Conservation (phyloP, 2,888 invertebrate genomes). For the Cosmorhoe ocellata region DNA sequence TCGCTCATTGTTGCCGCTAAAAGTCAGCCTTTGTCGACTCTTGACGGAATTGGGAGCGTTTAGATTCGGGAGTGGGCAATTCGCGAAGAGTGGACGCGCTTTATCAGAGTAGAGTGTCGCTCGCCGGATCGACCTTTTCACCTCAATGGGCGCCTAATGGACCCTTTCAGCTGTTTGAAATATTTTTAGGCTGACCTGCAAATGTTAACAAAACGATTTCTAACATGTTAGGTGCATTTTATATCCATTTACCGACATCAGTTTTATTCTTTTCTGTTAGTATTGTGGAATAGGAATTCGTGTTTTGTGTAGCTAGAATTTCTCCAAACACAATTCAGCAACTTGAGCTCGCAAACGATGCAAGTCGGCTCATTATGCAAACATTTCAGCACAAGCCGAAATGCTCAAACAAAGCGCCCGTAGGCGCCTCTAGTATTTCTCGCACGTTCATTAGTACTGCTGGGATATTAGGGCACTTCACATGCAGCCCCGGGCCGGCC, state of each 20-base stretch:
- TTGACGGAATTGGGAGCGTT: constrained; percentile 79
- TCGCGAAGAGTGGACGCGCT: constrained; percentile 70
- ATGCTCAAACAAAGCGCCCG: constrained; percentile 17
- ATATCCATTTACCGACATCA: too few species aligned
- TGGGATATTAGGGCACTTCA: constrained; percentile 54
- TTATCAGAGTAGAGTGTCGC: constrained; percentile 37
- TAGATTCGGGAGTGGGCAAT: constrained; percentile 77
- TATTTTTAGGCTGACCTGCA: constrained; percentile 29
- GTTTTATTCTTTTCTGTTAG: too few species aligned
- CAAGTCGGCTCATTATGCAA: constrained; percentile 21
- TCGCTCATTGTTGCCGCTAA: constrained; percentile 77
- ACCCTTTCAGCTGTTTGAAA: constrained; percentile 36
- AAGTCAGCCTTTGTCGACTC: constrained; percentile 79
- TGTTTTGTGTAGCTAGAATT: neutral
- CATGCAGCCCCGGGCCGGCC: constrained; percentile 44
- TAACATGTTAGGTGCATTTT: neutral
- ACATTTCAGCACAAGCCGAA: constrained; percentile 13
- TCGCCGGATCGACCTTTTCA: constrained; percentile 34
- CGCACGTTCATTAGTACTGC: constrained; percentile 62
- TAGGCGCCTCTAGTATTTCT: constrained; percentile 30
- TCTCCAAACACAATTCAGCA: constrained; percentile 7
- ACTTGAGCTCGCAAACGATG: constrained; percentile 2
- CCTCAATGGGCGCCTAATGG: constrained; percentile 41
- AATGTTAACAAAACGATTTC: constrained; percentile 14
- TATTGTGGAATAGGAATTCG: too few species aligned